Evolutionary conservation across 2,888 invertebrate species (phyloP).

Genomic region (Margaritifera margaritifera): DNA sequence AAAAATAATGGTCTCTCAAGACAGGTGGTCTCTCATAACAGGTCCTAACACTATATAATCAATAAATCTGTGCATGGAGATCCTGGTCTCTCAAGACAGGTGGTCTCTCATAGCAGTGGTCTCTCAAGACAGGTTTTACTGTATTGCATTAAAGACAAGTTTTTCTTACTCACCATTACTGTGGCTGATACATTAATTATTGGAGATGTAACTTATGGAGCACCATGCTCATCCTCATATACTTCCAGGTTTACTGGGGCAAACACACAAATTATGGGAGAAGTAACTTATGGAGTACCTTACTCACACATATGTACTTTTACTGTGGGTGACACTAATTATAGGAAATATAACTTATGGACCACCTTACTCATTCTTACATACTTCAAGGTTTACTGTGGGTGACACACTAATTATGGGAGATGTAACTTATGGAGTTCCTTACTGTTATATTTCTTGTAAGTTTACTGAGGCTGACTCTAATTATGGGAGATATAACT

Average conservation of each 20-base stretch:
- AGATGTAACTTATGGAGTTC: conserved; percentile 75
- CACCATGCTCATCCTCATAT: neutral
- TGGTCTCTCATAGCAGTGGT: too few relatives aligned
- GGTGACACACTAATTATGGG: conserved; percentile 98
- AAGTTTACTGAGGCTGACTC: conserved; percentile 88
- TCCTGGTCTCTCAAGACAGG: too few relatives aligned
- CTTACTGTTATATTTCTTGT: conserved; percentile 1
- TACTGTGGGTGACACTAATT: conserved; percentile 89
- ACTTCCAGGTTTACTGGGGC: conserved; percentile 82
- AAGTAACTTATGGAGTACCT: conserved; percentile 77
- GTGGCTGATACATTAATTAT: conserved; percentile 94
- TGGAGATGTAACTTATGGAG: conserved; percentile 80
- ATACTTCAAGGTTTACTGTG: conserved; percentile 79
- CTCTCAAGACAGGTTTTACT: too few relatives aligned
- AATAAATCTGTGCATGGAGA: too few relatives aligned
- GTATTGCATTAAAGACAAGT: too few relatives aligned
- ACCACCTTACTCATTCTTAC: neutral
- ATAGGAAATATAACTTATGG: conserved; percentile 85
- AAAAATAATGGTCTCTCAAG: too few relatives aligned
- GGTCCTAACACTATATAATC: too few relatives aligned
- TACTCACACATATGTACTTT: conserved; percentile 80
- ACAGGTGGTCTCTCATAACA: too few relatives aligned
- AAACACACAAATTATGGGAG: conserved; percentile 94
- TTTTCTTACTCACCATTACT: too few relatives aligned
- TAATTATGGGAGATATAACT: conserved; percentile 91